Percentiles rank a stretch among this genome's conserved stretches.
Evolutionary conservation across 2,888 invertebrate species (phyloP).

Genomic region (Drosophila neoperkinsi): DNA sequence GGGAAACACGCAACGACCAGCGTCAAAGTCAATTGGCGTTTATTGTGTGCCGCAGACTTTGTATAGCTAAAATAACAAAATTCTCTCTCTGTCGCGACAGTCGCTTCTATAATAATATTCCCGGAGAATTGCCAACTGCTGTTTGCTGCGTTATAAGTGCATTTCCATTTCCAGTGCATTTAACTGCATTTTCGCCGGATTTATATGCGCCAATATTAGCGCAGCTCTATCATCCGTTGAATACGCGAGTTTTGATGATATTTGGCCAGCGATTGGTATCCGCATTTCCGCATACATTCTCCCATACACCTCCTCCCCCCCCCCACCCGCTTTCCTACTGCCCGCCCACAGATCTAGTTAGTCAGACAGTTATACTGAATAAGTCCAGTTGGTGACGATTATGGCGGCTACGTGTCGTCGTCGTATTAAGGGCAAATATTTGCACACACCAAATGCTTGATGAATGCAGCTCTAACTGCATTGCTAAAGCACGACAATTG

Average conservation of each 20-base stretch:
- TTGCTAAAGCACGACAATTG: slow-evolving; percentile 48
- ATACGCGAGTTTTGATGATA: slow-evolving; percentile 72
- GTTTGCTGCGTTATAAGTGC: slow-evolving; percentile 56
- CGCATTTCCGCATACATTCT: slow-evolving; percentile 12
- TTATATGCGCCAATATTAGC: slow-evolving; percentile 80
- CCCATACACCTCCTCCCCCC: background rate
- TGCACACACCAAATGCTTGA: slow-evolving; percentile 78
- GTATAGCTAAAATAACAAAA: slow-evolving; percentile 78
- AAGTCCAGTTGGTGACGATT: slow-evolving; percentile 56
- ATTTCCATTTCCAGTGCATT: slow-evolving; percentile 66
- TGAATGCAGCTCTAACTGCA: slow-evolving; percentile 66
- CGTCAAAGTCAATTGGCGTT: slow-evolving; percentile 62
- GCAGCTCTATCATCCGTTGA: slow-evolving; percentile 33
- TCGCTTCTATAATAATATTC: slow-evolving; percentile 47
- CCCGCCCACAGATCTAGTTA: background rate
- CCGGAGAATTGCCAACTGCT: slow-evolving; percentile 33
- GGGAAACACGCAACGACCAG: slow-evolving; percentile 26
- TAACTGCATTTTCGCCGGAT: slow-evolving; percentile 54
- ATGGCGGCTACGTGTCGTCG: slow-evolving; percentile 66
- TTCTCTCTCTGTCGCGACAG: slow-evolving; percentile 23
- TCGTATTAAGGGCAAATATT: slow-evolving; percentile 69
- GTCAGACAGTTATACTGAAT: slow-evolving; percentile 4
- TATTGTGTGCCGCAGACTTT: slow-evolving; percentile 80
- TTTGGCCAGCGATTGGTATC: slow-evolving; percentile 68
- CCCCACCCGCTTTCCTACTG: fast-evolving